Evolutionary conservation across 2,113 vertebrate genomes (phyloP).

Genomic region (Sclerurus mexicanus): DNA sequence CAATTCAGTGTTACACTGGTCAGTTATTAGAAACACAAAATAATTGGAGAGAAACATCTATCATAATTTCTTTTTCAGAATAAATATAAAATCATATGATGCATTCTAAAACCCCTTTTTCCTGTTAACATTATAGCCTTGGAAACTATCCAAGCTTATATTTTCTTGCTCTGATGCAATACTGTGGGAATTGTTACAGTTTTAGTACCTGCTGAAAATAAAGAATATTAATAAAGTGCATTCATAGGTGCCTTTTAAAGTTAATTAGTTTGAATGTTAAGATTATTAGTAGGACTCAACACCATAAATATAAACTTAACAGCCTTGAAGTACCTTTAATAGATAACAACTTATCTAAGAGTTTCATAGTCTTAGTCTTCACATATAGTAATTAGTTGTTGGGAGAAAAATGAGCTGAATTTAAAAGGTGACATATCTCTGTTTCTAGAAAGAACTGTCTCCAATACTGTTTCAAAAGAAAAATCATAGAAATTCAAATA

Average conservation of each 20-base stretch:
- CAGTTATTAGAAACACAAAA: neutral
- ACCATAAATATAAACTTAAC: neutral
- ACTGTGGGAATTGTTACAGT: neutral
- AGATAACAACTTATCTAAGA: neutral
- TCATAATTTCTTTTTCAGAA: neutral
- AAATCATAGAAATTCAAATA: neutral
- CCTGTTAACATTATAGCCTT: neutral
- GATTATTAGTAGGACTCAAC: neutral
- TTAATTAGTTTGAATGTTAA: neutral
- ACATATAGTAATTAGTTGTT: neutral
- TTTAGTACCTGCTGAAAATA: neutral
- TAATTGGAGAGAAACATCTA: neutral
- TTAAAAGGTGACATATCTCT: neutral
- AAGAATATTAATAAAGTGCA: neutral
- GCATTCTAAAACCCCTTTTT: neutral
- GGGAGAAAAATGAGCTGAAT: neutral
- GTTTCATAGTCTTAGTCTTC: neutral
- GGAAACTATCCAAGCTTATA: neutral
- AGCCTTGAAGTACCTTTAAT: neutral
- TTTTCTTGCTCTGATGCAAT: neutral
- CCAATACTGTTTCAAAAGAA: neutral
- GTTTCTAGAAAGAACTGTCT: neutral
- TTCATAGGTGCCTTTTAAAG: neutral
- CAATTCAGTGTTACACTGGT: neutral
- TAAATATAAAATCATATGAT: neutral